These are phyloP conservation scores for Micromys minutus DNA, from an alignment of 2,113 vertebrate species.

Conservation along the genomic window DNA sequence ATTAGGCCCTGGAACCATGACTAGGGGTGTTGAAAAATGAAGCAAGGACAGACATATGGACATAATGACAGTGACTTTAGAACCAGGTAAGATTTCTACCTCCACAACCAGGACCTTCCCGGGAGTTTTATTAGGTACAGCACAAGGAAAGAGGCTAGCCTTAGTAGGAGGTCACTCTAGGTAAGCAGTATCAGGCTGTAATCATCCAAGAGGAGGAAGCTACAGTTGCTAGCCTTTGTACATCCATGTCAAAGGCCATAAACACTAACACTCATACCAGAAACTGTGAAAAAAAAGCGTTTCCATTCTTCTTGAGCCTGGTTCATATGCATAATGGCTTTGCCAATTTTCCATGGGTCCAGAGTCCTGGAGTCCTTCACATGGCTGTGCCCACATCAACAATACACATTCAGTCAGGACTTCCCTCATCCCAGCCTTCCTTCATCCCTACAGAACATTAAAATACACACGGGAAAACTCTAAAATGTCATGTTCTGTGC, in stretches of 20 bases:
- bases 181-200: background rate
- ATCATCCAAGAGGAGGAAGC: background rate
- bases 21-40: background rate
- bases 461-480: constrained; percentile 50
- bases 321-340: background rate
- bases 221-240: background rate
- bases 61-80: too few relatives aligned
- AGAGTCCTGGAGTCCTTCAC: background rate
- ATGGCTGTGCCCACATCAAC: background rate
- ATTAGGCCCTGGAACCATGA: background rate
- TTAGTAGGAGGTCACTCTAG: background rate
- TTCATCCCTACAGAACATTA: background rate
- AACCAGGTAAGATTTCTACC: background rate
- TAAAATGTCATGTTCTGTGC: constrained; percentile 32
- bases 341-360: background rate
- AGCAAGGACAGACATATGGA: background rate
- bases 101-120: background rate
- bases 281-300: too few relatives aligned
- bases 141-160: too few relatives aligned
- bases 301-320: background rate
- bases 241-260: background rate
- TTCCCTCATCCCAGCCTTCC: background rate
- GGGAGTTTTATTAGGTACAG: background rate
- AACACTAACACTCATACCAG: background rate
- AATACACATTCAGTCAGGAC: background rate